Evolutionary conservation across 1,140 invertebrate genomes (phyloP).

Genomic region (Drosophila pseudoobscura): DNA sequence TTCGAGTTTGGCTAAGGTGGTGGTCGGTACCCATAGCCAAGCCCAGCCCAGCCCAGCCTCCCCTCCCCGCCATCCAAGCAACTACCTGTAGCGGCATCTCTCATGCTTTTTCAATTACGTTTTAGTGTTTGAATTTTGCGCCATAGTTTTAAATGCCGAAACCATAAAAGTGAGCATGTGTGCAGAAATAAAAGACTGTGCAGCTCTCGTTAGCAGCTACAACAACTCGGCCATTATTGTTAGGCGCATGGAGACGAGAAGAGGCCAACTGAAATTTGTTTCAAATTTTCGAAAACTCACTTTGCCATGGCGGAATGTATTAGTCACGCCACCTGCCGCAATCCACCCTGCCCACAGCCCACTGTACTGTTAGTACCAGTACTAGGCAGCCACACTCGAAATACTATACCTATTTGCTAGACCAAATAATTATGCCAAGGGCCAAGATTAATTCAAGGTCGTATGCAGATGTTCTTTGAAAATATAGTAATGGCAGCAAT

Average conservation of each 20-base stretch:
- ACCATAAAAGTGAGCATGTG: slow-evolving; percentile 41
- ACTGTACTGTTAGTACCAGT: no score
- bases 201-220: slow-evolving; percentile 62
- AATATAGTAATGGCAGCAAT: neutral
- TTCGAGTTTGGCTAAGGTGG: slow-evolving; percentile 11
- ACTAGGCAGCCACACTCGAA: slow-evolving; percentile 23
- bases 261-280: slow-evolving; percentile 68
- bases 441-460: slow-evolving; percentile 36
- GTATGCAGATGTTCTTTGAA: slow-evolving; percentile 1
- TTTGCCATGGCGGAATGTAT: slow-evolving; percentile 74
- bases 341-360: slow-evolving; percentile 18
- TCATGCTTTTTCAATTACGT: slow-evolving; percentile 74
- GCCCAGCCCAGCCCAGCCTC: neutral
- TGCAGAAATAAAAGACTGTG: slow-evolving; percentile 45
- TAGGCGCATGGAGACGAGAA: neutral
- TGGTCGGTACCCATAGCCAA: slow-evolving; percentile 9
- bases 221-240: slow-evolving; percentile 9
- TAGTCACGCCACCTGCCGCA: slow-evolving; percentile 74
- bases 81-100: slow-evolving; percentile 35
- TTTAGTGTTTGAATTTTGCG: slow-evolving; percentile 67
- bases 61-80: neutral
- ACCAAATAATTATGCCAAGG: slow-evolving; percentile 30
- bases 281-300: slow-evolving; percentile 73
- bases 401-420: slow-evolving; percentile 25
- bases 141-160: slow-evolving; percentile 62